Percentiles rank a stretch among this genome's conserved stretches.
phyloP scores from a whole-genome alignment of 2,797 vertebrate genomes.

The Acridotheres tristis region DNA sequence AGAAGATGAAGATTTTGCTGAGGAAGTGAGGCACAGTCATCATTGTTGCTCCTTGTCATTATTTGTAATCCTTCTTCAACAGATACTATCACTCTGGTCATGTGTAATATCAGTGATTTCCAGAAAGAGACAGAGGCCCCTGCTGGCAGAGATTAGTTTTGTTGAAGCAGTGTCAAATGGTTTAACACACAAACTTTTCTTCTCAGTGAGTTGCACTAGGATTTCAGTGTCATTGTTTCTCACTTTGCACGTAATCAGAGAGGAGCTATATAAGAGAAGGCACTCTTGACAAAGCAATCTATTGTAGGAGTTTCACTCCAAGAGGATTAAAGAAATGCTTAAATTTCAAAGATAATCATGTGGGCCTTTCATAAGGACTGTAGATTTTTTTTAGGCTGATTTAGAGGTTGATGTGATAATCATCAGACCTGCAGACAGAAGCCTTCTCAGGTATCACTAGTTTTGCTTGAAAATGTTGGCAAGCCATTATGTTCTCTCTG shows the following conservation, averaged over 20 bases:
- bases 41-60: neutral
- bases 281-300: neutral
- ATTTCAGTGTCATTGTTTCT: neutral
- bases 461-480: neutral
- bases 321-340: constrained; percentile 32
- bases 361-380: neutral
- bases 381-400: neutral
- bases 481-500: neutral
- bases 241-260: neutral
- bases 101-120: neutral
- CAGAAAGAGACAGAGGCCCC: neutral
- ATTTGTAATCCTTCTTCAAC: neutral
- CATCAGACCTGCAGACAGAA: constrained; percentile 1
- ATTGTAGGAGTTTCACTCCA: neutral
- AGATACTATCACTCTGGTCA: neutral
- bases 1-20: neutral
- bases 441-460: neutral
- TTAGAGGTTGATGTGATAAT: constrained; percentile 40
- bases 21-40: neutral
- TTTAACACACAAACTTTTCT: constrained; percentile 12
- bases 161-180: neutral
- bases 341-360: constrained; percentile 31
- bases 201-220: neutral
- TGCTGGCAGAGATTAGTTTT: constrained; percentile 16
- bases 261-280: neutral